Percentiles rank a stretch among this genome's conserved stretches.
phyloP scores from a whole-genome alignment of 2,888 invertebrate species.

The Rapana venosa region DNA sequence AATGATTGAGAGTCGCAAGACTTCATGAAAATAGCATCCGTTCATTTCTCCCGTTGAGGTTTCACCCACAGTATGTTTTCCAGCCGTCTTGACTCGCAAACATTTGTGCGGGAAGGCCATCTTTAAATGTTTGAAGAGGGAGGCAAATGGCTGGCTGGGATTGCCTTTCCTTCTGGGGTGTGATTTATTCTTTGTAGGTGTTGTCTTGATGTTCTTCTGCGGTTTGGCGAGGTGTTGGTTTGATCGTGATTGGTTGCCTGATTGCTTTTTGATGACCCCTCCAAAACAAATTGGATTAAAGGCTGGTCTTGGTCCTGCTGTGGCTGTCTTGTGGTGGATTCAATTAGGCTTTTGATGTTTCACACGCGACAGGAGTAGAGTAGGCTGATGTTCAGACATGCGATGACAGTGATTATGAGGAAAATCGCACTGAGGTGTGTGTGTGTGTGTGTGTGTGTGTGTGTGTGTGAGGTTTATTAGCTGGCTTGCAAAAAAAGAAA shows the following conservation, averaged over 20 bases:
- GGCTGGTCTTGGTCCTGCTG: background rate
- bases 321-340: too few relatives aligned
- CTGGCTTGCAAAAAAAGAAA: too few relatives aligned
- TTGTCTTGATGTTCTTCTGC: background rate
- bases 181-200: background rate
- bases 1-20: slow-evolving; percentile 23
- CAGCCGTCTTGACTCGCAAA: background rate
- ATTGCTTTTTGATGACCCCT: slow-evolving; percentile 7
- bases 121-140: slow-evolving; percentile 9
- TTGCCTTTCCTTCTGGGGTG: background rate
- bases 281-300: background rate
- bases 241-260: background rate
- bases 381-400: too few relatives aligned
- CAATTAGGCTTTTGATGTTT: too few relatives aligned
- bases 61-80: background rate
- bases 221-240: background rate
- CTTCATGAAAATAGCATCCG: slow-evolving; percentile 6
- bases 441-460: too few relatives aligned
- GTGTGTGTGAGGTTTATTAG: too few relatives aligned
- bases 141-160: background rate
- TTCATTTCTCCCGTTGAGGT: background rate
- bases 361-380: too few relatives aligned
- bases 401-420: too few relatives aligned
- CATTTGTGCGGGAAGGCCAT: background rate
- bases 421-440: too few relatives aligned